phyloP scores from a whole-genome alignment of 2,113 vertebrate genomes.

The Aegotheles bennettii region DNA sequence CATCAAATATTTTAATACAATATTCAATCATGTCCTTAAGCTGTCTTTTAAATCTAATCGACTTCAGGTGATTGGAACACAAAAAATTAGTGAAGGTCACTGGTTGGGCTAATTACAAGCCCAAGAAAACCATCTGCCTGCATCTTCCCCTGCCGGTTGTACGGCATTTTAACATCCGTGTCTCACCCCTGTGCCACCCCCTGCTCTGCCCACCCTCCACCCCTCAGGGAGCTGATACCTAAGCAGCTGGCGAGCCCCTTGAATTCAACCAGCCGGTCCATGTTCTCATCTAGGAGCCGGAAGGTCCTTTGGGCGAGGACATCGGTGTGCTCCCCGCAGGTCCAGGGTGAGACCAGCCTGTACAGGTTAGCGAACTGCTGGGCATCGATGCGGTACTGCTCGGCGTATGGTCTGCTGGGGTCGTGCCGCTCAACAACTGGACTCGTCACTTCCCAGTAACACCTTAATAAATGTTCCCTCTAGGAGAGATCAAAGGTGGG shows the following conservation, averaged over 20 bases:
- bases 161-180: not conserved
- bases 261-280: conserved; percentile 82
- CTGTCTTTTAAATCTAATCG: not conserved
- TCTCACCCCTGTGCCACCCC: rapidly evolving
- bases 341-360: conserved; percentile 84
- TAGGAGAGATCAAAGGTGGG: conserved; percentile 41
- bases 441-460: conserved; percentile 85
- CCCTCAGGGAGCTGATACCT: conserved; percentile 58
- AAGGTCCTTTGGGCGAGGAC: conserved; percentile 84
- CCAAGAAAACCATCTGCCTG: not conserved
- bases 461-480: conserved; percentile 88
- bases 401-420: conserved; percentile 76
- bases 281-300: conserved; percentile 85
- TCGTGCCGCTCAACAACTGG: conserved; percentile 63
- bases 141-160: not conserved
- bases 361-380: conserved; percentile 87
- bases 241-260: conserved; percentile 83
- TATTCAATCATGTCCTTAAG: not conserved
- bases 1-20: not conserved
- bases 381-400: conserved; percentile 88
- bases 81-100: not conserved
- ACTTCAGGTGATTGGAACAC: not conserved
- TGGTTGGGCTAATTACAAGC: not conserved
- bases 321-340: conserved; percentile 77
- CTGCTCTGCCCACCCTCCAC: not conserved